phyloP scores from a whole-genome alignment of 2,113 vertebrate genomes.

The Lathamus discolor region DNA sequence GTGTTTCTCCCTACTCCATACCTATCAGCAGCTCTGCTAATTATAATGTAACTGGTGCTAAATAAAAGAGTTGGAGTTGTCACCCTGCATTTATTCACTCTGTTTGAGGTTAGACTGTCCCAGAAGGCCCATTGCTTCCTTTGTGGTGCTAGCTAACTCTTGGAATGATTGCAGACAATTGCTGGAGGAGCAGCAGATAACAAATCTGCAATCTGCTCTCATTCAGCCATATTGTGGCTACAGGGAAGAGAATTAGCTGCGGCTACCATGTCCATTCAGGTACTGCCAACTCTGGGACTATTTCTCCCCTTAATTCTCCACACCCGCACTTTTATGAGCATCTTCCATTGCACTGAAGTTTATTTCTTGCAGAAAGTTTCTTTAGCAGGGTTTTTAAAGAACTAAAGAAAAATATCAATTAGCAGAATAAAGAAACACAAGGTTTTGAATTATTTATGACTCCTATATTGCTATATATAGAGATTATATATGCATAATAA shows the following conservation, averaged over 20 bases:
- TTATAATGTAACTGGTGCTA: background rate
- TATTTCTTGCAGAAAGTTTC: constrained; percentile 20
- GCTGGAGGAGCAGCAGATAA: constrained; percentile 26
- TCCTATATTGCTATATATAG: background rate
- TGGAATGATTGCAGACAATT: constrained; percentile 7
- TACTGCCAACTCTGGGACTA: background rate
- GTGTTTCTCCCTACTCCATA: background rate
- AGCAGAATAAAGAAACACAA: background rate
- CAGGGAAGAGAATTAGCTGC: constrained; percentile 20
- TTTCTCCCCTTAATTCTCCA: background rate
- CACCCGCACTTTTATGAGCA: background rate
- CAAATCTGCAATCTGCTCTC: constrained; percentile 63
- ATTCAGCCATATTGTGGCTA: constrained; percentile 54
- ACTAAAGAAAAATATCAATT: constrained; percentile 3
- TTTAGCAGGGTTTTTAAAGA: constrained; percentile 16
- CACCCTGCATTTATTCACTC: background rate
- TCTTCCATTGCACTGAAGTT: background rate
- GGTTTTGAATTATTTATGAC: background rate
- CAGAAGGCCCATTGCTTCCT: constrained; percentile 11
- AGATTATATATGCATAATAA: background rate
- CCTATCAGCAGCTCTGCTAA: constrained; percentile 14
- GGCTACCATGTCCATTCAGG: background rate
- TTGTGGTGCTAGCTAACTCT: background rate
- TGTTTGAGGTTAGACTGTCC: constrained; percentile 9
- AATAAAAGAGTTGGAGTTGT: background rate